A percentile compares a stretch with the other conserved stretches of the same genome.
Conservation (phyloP, 2,797 vertebrate species). For the Helarctos malayanus region DNA sequence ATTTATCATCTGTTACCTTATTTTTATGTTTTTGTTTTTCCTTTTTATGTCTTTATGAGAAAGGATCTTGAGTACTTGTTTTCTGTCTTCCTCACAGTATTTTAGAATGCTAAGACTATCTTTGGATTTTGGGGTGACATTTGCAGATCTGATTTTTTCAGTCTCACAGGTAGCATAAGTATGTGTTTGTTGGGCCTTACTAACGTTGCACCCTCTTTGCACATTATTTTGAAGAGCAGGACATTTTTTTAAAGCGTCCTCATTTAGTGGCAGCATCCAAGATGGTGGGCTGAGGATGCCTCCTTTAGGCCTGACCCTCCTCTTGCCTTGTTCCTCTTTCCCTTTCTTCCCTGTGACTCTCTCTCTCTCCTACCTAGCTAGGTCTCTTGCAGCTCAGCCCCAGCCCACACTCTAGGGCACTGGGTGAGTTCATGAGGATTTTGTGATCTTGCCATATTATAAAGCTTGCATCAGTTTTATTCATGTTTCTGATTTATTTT, state of each 20-base stretch:
- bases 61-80: not conserved
- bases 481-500: not conserved
- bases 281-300: accelerated
- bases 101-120: not conserved
- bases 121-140: not conserved
- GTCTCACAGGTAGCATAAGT: not conserved
- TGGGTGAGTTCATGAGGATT: not conserved
- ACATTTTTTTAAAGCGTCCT: accelerated
- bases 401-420: accelerated
- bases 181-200: not conserved
- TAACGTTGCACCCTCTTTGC: not conserved
- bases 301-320: accelerated
- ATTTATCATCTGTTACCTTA: not conserved
- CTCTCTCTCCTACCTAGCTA: not conserved
- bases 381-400: not conserved
- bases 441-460: not conserved
- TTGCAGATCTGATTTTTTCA: not conserved
- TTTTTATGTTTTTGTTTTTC: not conserved
- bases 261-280: not conserved
- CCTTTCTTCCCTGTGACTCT: not conserved
- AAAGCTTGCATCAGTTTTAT: not conserved
- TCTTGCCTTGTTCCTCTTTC: too few relatives aligned
- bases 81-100: not conserved
- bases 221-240: not conserved
- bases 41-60: not conserved